Conservation (phyloP, 2,888 invertebrate genomes). For the Caprella mutica region DNA sequence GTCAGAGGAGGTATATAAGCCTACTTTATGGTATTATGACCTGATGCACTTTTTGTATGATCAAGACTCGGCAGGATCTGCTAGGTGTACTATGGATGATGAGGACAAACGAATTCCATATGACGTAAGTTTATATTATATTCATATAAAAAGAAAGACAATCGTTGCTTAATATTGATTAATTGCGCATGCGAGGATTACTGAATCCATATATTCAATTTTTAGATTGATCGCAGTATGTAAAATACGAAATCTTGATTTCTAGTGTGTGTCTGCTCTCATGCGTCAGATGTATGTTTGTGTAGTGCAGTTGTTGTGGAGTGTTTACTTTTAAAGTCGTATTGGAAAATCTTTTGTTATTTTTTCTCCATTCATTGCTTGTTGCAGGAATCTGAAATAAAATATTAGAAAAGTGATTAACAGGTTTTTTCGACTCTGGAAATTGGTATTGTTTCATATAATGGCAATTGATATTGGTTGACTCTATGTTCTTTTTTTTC, state of each 20-base stretch:
- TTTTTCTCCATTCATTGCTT: neutral
- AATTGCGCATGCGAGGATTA: constrained; percentile 4
- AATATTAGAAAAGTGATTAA: neutral
- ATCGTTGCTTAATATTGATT: neutral
- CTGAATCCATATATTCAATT: constrained; percentile 3
- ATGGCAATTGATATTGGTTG: constrained; percentile 3
- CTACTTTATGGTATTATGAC: constrained; percentile 5
- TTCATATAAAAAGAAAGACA: neutral
- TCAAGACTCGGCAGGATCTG: neutral
- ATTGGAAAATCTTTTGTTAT: neutral
- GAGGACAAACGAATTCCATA: neutral
- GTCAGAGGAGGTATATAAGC: constrained; percentile 5
- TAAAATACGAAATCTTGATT: constrained; percentile 7
- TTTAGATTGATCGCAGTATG: constrained; percentile 5
- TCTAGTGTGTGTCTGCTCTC: neutral
- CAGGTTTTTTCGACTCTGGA: neutral
- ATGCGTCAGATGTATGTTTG: too few species aligned
- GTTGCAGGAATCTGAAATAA: constrained; percentile 2
- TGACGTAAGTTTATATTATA: neutral
- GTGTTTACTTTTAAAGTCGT: too few species aligned
- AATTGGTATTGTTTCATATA: neutral
- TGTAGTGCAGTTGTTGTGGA: too few species aligned
- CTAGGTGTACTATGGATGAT: neutral
- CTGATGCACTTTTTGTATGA: constrained; percentile 2
- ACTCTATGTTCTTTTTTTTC: neutral